These are phyloP conservation scores for Neotoxoptera formosana DNA, from an alignment of 1,140 invertebrate genomes.

Conservation along the genomic window DNA sequence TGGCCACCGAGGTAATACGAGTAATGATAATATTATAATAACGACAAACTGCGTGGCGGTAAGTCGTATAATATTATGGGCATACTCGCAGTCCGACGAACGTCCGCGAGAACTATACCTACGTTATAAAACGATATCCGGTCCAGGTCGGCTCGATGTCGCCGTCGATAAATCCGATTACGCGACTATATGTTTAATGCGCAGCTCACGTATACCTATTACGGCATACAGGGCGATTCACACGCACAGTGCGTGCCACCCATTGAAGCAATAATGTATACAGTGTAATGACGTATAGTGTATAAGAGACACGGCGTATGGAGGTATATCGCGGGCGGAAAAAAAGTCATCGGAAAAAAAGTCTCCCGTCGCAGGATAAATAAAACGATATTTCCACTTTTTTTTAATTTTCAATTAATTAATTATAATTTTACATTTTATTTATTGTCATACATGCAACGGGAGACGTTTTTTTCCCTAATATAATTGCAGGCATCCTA, in stretches of 20 bases:
- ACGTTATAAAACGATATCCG: background rate
- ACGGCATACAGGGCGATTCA: background rate
- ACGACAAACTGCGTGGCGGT: background rate
- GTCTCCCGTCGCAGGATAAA: no score
- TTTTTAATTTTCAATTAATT: no score
- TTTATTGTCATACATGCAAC: no score
- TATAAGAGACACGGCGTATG: no score
- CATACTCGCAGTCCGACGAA: background rate
- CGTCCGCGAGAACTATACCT: background rate
- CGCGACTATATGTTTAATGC: background rate
- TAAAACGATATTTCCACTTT: no score
- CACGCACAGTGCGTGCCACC: background rate
- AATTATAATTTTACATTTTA: no score
- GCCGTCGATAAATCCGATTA: slow-evolving; percentile 9
- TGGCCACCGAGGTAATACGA: background rate
- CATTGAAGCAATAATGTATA: no score
- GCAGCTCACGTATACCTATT: background rate
- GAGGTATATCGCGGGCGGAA: no score
- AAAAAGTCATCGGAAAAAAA: no score
- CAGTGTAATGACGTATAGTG: no score
- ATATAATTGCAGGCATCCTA: no score
- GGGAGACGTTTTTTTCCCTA: no score
- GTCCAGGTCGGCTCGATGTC: background rate
- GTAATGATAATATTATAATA: background rate
- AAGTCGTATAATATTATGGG: background rate